Evolutionary conservation across 1,140 invertebrate genomes (phyloP), one percentile per base, ranked within the genome.

Genomic region (Diachasmimorpha longicaudata): DNA sequence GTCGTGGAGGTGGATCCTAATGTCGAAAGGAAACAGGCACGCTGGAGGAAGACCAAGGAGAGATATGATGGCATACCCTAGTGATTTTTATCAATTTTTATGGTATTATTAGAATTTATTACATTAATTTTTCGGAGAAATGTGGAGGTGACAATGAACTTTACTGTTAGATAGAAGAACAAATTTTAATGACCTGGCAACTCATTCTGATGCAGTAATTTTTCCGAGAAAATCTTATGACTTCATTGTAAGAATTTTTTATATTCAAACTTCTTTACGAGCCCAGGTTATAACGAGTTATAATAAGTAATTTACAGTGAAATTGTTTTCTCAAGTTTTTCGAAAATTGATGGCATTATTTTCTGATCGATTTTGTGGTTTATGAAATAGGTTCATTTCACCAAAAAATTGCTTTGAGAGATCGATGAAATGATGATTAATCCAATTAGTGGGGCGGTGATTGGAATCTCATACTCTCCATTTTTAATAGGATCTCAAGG

Each of bases 41-140:
- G 89, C 13, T 89, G 86, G 87, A 83, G 83, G 52, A 90, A 89
- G 78, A 86, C 88, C 36, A 88, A 86, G 68, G 82, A 86, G 68
- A 85, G 89, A 66, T 90, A 86, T 76, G 82, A 88, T 63, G 83
- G 88, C 63, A 83, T 88, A 77, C 37, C 76, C 42, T 76, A 85
- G n/a, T 68, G n/a, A 68, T 68, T 63, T 25, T 69, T 80, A 82
- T 10, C 11, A 19, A 68, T 36, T 67, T 21, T 23, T 19, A 36
- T 66, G 16, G 14, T 42, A 63, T 52, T 13, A 71, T 39, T n/a
- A n/a, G n/a, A 44, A 48, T 31, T 70, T 72, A 70, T 46, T 63
- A 11, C 23, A 25, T 14, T 25, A 36, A n/a, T 23, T 63, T 76
- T 42, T 4, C 19, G 39, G 44, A n/a, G 44, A 3, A n/a, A 46